These are phyloP conservation scores for Chloroceryle amazona DNA, from an alignment of 2,797 vertebrate species.

Conservation along the genomic window DNA sequence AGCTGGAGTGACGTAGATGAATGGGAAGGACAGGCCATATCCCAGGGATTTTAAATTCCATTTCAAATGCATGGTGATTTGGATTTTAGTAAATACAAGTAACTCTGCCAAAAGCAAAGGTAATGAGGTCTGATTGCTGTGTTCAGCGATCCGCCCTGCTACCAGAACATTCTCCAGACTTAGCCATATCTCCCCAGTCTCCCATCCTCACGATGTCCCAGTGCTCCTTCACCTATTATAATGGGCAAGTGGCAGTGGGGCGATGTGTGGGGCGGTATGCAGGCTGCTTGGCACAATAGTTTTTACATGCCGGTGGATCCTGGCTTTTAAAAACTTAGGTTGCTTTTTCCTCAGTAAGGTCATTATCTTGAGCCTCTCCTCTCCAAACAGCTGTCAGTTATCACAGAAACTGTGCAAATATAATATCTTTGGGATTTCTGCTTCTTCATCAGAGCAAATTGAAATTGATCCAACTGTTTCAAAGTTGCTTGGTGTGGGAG, in stretches of 20 bases:
- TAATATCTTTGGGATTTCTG: neutral
- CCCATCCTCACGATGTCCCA: neutral
- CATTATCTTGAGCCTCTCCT: neutral
- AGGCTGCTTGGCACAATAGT: neutral
- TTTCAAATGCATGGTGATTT: conserved; percentile 54
- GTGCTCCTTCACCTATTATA: neutral
- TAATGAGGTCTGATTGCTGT: neutral
- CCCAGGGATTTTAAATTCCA: conserved; percentile 18
- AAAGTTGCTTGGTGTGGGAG: neutral
- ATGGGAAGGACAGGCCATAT: conserved; percentile 17
- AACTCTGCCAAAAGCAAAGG: conserved; percentile 37
- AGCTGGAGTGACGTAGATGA: conserved; percentile 18
- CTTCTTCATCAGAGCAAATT: neutral
- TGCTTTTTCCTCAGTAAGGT: neutral
- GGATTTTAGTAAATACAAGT: conserved; percentile 35
- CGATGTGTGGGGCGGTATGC: neutral
- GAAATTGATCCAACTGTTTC: neutral
- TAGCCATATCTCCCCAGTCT: neutral
- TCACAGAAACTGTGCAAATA: conserved; percentile 8
- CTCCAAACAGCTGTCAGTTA: conserved; percentile 53
- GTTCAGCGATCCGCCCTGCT: neutral
- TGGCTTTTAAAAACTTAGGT: neutral
- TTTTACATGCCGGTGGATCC: neutral
- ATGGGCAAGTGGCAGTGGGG: neutral
- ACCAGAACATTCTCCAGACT: conserved; percentile 9